Evolutionary conservation across 2,888 invertebrate species (phyloP).

Genomic region (Lagria hirta): DNA sequence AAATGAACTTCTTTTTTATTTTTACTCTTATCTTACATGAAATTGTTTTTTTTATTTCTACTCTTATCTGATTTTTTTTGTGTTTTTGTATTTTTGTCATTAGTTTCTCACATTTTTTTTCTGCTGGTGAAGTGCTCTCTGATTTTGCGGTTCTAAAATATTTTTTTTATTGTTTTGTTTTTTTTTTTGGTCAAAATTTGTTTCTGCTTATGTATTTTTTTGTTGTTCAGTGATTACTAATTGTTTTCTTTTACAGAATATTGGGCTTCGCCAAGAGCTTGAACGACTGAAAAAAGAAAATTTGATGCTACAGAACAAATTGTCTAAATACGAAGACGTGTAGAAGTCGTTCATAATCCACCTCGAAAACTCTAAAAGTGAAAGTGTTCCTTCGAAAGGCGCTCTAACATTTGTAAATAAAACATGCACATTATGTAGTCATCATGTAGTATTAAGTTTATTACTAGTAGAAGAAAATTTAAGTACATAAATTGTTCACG

Average conservation of each 20-base stretch:
- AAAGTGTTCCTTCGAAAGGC: slow-evolving; percentile 49
- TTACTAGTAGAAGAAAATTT: slow-evolving; percentile 41
- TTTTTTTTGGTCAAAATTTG: too few relatives aligned
- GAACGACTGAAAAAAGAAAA: slow-evolving; percentile 91
- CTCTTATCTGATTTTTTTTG: too few relatives aligned
- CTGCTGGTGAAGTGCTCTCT: too few relatives aligned
- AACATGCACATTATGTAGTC: slow-evolving; percentile 53
- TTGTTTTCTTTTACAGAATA: slow-evolving; percentile 65
- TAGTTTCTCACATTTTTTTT: too few relatives aligned
- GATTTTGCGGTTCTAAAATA: too few relatives aligned
- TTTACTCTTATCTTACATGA: too few relatives aligned
- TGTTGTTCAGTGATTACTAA: slow-evolving; percentile 6
- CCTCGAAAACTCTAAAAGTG: slow-evolving; percentile 32
- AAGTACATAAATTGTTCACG: slow-evolving; percentile 31
- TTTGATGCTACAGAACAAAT: slow-evolving; percentile 83
- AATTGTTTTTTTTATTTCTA: too few relatives aligned
- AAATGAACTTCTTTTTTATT: too few relatives aligned
- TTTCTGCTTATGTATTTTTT: too few relatives aligned
- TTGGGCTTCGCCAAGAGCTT: slow-evolving; percentile 86
- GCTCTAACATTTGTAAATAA: slow-evolving; percentile 56
- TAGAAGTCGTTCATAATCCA: slow-evolving; percentile 41
- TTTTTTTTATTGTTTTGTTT: too few relatives aligned
- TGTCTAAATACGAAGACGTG: slow-evolving; percentile 86
- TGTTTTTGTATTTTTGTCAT: too few relatives aligned
- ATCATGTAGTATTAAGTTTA: slow-evolving; percentile 54